Evolutionary conservation across 2,113 vertebrate genomes (phyloP), one percentile per base, ranked within the genome.

Genomic region (Nothocercus julius): DNA sequence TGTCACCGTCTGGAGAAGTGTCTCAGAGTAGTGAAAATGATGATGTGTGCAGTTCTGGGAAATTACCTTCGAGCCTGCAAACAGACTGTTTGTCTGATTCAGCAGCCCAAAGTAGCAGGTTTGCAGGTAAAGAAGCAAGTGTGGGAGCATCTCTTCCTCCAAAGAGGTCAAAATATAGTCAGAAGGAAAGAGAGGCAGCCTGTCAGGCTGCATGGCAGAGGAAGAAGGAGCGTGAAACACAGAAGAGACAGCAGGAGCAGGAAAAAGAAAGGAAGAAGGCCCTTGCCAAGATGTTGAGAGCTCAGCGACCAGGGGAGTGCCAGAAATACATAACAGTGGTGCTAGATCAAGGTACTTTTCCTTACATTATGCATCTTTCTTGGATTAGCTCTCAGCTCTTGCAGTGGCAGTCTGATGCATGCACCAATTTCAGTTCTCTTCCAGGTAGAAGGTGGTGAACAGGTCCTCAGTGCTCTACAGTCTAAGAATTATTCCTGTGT

Each of bases 241-340:
- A 20, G 64, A 98, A 94, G 79, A 97, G 93, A 11, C 22, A 89
- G 92, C 51, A 91, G 73, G 88, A 96, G 47, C 94, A 95, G 69
- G 96, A 98, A 53, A 98, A 93, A 70, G 97, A 93, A 24, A 97
- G 95, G 94, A 98, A 85, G 90, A 98, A 92, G 76, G 97, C 95
- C 2, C 44, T 96, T 80, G 97, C 91, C 9, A 96, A 95, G 47
- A 95, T 94, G 34, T 92, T 96, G 67, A 99, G 98, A 87, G 98
- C 98, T 72, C 98, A 97, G 95, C 98, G 97, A 75, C 99, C 98
- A 1, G 98, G 98, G 77, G 98, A 99, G 53, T 98, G 98, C 93
- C 95, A 99, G 59, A 99, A 98, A 68, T 97, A 99, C 92, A 94
- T 99, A 32, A 95, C 97, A 11, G 98, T 97, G 67, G 94, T 97